Conservation (phyloP, 2,113 vertebrate genomes). For the Oreocharis arfaki region DNA sequence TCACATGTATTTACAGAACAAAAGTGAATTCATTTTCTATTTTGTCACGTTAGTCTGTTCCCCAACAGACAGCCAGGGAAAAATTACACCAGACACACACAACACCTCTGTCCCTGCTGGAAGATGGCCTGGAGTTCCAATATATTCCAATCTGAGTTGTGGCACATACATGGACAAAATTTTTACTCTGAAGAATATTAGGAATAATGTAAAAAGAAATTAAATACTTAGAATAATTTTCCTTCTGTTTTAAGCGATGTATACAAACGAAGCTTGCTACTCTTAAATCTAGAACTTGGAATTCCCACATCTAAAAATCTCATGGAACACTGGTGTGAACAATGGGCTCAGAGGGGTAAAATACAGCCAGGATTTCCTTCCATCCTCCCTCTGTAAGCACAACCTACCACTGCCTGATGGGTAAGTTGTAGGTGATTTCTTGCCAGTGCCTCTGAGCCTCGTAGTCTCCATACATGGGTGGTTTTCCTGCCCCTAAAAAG, state of each 20-base stretch:
- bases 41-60: neutral
- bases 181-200: neutral
- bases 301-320: neutral
- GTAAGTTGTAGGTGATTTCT: conserved; percentile 93
- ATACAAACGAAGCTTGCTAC: neutral
- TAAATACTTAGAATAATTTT: neutral
- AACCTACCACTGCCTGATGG: conserved; percentile 85
- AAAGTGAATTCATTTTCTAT: neutral
- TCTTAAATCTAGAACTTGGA: neutral
- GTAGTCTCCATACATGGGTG: conserved; percentile 95
- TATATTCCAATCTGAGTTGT: neutral
- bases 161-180: neutral
- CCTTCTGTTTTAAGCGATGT: neutral
- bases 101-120: neutral
- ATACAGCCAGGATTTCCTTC: neutral
- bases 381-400: neutral
- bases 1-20: neutral
- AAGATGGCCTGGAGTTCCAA: neutral
- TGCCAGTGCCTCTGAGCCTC: conserved; percentile 99
- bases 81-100: neutral
- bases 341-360: neutral
- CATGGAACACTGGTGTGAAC: neutral
- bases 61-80: neutral
- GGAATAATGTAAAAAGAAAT: neutral
- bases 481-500: conserved; percentile 84